Evolutionary conservation across 2,888 invertebrate genomes (phyloP).

Genomic region (Ganaspis brasiliensis): DNA sequence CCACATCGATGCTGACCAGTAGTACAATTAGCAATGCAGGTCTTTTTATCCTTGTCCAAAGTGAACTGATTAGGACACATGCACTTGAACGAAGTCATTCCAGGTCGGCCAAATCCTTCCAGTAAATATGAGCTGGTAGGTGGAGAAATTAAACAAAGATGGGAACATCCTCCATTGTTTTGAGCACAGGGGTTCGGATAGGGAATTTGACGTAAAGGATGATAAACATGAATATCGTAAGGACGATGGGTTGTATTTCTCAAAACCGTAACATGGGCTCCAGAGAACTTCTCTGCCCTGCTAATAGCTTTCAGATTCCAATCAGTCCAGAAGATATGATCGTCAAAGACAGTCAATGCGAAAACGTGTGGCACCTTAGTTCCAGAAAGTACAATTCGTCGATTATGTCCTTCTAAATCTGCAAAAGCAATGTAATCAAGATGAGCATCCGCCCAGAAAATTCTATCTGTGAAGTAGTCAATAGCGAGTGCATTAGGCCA

Average conservation of each 20-base stretch:
- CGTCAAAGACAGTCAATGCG: slow-evolving; percentile 96
- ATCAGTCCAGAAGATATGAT: slow-evolving; percentile 97
- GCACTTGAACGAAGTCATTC: slow-evolving; percentile 90
- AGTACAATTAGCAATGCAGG: slow-evolving; percentile 97
- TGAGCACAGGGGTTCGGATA: slow-evolving; percentile 94
- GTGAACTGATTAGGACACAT: slow-evolving; percentile 98
- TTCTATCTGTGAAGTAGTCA: slow-evolving; percentile 96
- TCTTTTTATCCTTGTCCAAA: slow-evolving; percentile 89
- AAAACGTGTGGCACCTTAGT: slow-evolving; percentile 96
- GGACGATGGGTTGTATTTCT: slow-evolving; percentile 97
- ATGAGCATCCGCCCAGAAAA: slow-evolving; percentile 99
- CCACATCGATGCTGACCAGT: slow-evolving; percentile 91
- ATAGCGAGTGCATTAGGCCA: slow-evolving; percentile 99
- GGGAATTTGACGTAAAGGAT: slow-evolving; percentile 92
- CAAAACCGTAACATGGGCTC: slow-evolving; percentile 87
- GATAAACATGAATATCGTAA: slow-evolving; percentile 96
- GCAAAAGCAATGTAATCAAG: slow-evolving; percentile 98
- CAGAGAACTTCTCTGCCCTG: slow-evolving; percentile 95
- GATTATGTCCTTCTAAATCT: slow-evolving; percentile 94
- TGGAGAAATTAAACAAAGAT: slow-evolving; percentile 95
- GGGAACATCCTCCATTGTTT: slow-evolving; percentile 97
- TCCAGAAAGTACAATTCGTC: slow-evolving; percentile 91
- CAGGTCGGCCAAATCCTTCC: slow-evolving; percentile 91
- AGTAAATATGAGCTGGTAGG: slow-evolving; percentile 89
- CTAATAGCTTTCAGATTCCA: slow-evolving; percentile 98